Conservation (phyloP, 2,797 vertebrate genomes). For the Danio choprae region DNA sequence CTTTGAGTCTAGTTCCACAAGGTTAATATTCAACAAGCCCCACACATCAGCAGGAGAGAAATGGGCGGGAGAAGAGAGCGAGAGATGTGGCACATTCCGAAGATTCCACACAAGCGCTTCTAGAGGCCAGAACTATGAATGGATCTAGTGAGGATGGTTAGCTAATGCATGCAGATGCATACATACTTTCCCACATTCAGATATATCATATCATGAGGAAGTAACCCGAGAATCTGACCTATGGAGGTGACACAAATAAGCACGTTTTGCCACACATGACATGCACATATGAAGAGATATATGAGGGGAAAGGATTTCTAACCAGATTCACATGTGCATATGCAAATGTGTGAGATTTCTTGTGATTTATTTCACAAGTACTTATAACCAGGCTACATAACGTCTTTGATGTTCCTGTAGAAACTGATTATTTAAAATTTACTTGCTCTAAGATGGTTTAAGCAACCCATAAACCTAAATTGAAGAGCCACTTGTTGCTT, state of each 20-base stretch:
- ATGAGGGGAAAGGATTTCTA: constrained; percentile 1
- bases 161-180: constrained; percentile 37
- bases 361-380: not conserved
- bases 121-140: constrained; percentile 68
- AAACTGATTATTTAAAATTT: not conserved
- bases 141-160: constrained; percentile 70
- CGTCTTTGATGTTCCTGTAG: not conserved
- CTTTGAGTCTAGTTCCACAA: constrained; percentile 64
- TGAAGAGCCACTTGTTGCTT: no score
- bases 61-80: constrained; percentile 54
- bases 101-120: constrained; percentile 77
- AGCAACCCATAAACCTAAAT: no score
- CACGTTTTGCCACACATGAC: not conserved
- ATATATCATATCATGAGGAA: constrained; percentile 13
- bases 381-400: not conserved
- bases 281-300: not conserved
- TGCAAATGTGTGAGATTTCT: constrained; percentile 15
- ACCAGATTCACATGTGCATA: not conserved
- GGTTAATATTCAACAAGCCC: constrained; percentile 80
- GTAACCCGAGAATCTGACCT: constrained; percentile 3
- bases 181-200: constrained; percentile 31
- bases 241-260: not conserved
- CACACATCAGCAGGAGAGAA: constrained; percentile 20
- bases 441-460: not conserved
- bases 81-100: constrained; percentile 73